Evolutionary conservation across 2,113 vertebrate genomes (phyloP).

Genomic region (Mus pahari): DNA sequence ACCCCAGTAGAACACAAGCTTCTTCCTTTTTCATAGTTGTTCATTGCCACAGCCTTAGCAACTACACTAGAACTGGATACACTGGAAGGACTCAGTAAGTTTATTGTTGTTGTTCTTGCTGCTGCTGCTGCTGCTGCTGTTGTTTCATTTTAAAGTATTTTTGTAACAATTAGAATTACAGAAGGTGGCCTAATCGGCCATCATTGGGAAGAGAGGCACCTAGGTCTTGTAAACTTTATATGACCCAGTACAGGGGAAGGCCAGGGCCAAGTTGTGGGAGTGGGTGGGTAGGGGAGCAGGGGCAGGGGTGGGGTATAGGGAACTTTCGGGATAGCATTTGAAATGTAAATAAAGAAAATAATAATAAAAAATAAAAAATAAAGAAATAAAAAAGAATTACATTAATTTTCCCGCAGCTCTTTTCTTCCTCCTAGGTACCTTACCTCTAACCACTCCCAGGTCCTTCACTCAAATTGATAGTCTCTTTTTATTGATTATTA

Average conservation of each 20-base stretch:
- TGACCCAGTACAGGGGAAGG: too few species aligned
- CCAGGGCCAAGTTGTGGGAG: too few species aligned
- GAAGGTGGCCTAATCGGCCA: too few species aligned
- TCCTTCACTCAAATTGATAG: neutral
- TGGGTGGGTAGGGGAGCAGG: too few species aligned
- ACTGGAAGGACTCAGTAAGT: neutral
- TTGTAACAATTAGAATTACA: neutral
- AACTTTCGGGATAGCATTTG: too few species aligned
- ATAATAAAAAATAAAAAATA: too few species aligned
- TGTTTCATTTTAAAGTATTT: neutral
- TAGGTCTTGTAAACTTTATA: too few species aligned
- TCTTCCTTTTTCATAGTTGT: neutral
- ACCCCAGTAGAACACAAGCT: slow-evolving; percentile 6
- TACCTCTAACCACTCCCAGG: neutral
- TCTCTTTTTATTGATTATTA: neutral
- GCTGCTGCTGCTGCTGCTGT: neutral
- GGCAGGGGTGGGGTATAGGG: too few species aligned
- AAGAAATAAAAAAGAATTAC: too few species aligned
- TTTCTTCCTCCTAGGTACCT: neutral
- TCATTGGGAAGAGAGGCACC: too few species aligned
- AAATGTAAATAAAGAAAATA: too few species aligned
- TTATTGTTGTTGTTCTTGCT: too few species aligned
- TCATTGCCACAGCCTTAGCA: neutral
- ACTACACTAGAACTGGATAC: neutral
- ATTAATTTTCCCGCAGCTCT: neutral